A percentile compares a stretch with the other conserved stretches of the same genome.
These are phyloP conservation scores for Willowsia nigromaculata DNA, from an alignment of 2,888 invertebrate species.

Conservation along the genomic window DNA sequence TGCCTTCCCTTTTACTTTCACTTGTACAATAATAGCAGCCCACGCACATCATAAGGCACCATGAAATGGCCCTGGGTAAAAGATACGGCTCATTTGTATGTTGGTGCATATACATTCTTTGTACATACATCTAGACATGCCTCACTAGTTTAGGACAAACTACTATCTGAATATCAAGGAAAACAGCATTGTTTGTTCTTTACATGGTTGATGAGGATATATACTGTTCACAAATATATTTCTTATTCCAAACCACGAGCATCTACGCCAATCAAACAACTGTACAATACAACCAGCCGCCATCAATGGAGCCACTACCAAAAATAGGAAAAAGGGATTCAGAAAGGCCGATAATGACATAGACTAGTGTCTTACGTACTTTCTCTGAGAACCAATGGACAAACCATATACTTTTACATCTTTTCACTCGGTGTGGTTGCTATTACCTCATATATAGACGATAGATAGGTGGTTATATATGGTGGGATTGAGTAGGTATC, in stretches of 20 bases:
- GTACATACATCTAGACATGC: no score
- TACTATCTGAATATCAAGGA: background rate
- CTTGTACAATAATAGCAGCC: background rate
- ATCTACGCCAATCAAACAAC: background rate
- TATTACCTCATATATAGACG: background rate
- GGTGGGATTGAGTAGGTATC: no score
- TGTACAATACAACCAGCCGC: background rate
- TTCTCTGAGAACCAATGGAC: slow-evolving; percentile 36
- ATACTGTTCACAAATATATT: background rate
- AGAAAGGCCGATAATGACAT: background rate
- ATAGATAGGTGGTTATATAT: background rate
- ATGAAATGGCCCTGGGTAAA: background rate
- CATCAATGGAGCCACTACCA: background rate
- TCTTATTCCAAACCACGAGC: background rate
- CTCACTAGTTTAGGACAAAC: background rate
- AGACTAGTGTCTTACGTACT: background rate
- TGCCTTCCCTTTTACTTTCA: background rate
- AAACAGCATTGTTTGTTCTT: background rate
- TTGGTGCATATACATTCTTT: no score
- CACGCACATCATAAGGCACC: background rate
- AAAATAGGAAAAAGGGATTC: background rate
- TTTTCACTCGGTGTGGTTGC: slow-evolving; percentile 22
- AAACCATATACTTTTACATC: slow-evolving; percentile 37
- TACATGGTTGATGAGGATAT: background rate
- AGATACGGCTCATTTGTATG: background rate